Evolutionary conservation across 2,113 vertebrate species (phyloP).

Genomic region (Falcunculus frontatus): DNA sequence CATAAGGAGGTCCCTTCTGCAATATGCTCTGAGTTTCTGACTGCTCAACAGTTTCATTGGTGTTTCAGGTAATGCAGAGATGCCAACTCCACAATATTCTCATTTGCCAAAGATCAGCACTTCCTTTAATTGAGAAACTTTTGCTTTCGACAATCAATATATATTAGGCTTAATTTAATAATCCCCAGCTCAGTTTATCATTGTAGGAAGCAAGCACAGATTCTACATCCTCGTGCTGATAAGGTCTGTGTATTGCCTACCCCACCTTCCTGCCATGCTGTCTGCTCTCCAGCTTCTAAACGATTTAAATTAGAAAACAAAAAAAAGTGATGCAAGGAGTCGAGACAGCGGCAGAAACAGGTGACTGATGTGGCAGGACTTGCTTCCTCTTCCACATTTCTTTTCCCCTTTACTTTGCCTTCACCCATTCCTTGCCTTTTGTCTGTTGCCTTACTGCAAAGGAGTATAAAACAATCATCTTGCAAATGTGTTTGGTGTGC

Average conservation of each 20-base stretch:
- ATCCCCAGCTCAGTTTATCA: not conserved
- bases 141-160: not conserved
- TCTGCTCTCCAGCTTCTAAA: constrained; percentile 13
- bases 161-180: not conserved
- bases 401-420: not conserved
- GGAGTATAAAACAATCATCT: constrained; percentile 5
- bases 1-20: not conserved
- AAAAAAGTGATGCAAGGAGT: not conserved
- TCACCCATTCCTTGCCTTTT: not conserved
- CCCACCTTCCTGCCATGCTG: not conserved
- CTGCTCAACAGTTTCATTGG: not conserved
- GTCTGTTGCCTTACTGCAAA: constrained; percentile 1
- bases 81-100: not conserved
- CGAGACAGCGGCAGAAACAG: not conserved
- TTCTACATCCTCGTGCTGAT: not conserved
- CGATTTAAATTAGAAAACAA: constrained; percentile 7
- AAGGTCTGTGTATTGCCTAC: not conserved
- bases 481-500: constrained; percentile 24
- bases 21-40: not conserved
- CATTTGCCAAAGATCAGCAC: not conserved
- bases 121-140: not conserved
- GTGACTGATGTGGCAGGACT: not conserved
- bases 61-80: not conserved
- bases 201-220: not conserved
- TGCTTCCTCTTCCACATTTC: not conserved